phyloP scores from a whole-genome alignment of 2,797 vertebrate genomes.

The Dendrocincla tyrannina region DNA sequence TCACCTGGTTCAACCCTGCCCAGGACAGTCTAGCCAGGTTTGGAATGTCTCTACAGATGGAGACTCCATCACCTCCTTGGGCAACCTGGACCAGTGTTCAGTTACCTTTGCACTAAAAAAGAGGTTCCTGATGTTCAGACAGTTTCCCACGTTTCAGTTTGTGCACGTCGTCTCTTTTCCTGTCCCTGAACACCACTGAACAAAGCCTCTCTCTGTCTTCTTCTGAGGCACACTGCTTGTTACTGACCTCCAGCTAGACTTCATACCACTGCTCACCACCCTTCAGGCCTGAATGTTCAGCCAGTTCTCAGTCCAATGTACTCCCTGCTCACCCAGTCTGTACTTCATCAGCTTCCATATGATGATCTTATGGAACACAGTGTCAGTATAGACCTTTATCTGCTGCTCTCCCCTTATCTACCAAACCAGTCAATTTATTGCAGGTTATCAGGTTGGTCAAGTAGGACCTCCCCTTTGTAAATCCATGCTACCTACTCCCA shows the following conservation, averaged over 20 bases:
- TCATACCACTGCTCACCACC: neutral
- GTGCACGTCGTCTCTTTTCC: neutral
- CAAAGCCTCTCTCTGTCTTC: neutral
- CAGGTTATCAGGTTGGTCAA: neutral
- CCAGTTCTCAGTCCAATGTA: rapidly evolving
- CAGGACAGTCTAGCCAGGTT: neutral
- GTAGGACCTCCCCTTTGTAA: neutral
- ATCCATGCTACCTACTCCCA: neutral
- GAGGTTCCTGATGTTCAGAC: neutral
- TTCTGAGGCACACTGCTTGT: neutral
- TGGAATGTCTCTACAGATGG: neutral
- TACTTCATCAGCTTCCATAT: neutral
- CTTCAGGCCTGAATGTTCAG: neutral
- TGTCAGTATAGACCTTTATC: neutral
- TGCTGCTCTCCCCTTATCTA: neutral
- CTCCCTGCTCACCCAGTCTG: neutral
- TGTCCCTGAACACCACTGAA: too few relatives aligned
- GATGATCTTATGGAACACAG: neutral
- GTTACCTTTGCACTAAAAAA: neutral
- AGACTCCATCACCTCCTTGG: neutral
- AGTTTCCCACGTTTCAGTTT: neutral
- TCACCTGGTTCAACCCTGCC: neutral
- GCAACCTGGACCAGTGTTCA: neutral
- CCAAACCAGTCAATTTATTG: neutral
- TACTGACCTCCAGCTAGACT: neutral